Evolutionary conservation across 2,797 vertebrate genomes (phyloP).

Genomic region (Malurus splendens): DNA sequence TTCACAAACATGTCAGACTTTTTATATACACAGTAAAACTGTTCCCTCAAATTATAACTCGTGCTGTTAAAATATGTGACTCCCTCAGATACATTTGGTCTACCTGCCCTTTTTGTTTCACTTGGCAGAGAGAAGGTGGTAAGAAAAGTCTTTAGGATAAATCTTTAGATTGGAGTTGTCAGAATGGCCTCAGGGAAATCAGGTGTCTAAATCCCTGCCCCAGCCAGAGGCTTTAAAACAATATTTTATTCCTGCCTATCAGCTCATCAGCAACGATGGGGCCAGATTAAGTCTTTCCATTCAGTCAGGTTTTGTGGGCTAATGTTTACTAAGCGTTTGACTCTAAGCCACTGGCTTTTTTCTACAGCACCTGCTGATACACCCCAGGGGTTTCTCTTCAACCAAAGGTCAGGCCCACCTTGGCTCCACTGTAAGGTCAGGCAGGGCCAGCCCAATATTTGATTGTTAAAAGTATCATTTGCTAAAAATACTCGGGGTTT

Average conservation of each 20-base stretch:
- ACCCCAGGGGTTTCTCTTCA: neutral
- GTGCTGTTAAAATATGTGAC: neutral
- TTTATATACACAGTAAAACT: neutral
- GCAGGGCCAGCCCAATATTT: neutral
- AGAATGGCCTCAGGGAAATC: slow-evolving; percentile 22
- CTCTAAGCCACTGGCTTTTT: neutral
- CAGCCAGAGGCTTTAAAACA: slow-evolving; percentile 12
- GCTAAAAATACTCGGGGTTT: neutral
- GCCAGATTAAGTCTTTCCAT: slow-evolving; percentile 18
- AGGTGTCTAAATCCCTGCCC: slow-evolving; percentile 10
- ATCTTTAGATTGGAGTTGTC: slow-evolving; percentile 10
- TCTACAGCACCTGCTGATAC: neutral
- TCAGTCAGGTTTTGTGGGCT: neutral
- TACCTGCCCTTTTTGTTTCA: slow-evolving; percentile 14
- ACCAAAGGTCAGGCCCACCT: neutral
- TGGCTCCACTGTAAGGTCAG: neutral
- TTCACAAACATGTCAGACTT: neutral
- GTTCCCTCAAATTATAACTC: neutral
- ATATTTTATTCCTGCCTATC: slow-evolving; percentile 31
- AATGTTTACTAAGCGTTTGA: slow-evolving; percentile 12
- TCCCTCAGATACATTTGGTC: neutral
- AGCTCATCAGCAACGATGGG: neutral
- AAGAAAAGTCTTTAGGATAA: neutral
- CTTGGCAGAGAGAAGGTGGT: neutral
- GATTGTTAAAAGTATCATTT: neutral